Percentiles rank a stretch among this genome's conserved stretches.
Evolutionary conservation across 2,888 invertebrate species (phyloP).

Genomic region (Drosophila multiciliata): DNA sequence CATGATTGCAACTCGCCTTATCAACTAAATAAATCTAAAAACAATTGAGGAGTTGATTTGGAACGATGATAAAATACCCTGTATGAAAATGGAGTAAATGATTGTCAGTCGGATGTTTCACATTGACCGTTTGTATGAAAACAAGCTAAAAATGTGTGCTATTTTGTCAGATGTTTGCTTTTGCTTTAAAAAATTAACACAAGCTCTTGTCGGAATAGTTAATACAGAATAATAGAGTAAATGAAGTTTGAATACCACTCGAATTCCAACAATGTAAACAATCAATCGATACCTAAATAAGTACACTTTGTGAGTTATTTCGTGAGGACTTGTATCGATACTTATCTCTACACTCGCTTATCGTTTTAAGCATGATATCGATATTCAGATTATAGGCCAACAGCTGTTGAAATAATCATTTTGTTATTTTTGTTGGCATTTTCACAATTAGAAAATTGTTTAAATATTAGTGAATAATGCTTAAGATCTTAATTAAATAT

Average conservation of each 20-base stretch:
- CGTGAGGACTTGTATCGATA: neutral
- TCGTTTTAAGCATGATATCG: constrained; percentile 9
- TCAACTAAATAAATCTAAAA: neutral
- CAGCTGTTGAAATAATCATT: constrained; percentile 43
- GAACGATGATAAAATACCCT: constrained; percentile 11
- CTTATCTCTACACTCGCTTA: neutral
- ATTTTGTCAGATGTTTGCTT: neutral
- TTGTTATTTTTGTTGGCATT: constrained; percentile 21
- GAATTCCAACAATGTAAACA: neutral
- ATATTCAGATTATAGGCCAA: neutral
- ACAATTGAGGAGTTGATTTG: constrained; percentile 33
- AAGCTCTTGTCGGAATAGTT: neutral
- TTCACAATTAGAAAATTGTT: constrained; percentile 10
- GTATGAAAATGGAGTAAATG: neutral
- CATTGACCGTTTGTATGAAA: neutral
- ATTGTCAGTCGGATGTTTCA: neutral
- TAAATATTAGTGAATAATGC: constrained; percentile 1
- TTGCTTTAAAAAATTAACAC: neutral
- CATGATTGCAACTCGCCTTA: constrained; percentile 87
- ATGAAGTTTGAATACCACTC: neutral
- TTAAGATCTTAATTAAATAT: neutral
- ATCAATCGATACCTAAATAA: neutral
- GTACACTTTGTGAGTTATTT: neutral
- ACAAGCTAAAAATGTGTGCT: neutral
- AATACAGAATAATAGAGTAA: neutral